Evolutionary conservation across 1,140 invertebrate species (phyloP).

Genomic region (Nephotettix cincticeps): DNA sequence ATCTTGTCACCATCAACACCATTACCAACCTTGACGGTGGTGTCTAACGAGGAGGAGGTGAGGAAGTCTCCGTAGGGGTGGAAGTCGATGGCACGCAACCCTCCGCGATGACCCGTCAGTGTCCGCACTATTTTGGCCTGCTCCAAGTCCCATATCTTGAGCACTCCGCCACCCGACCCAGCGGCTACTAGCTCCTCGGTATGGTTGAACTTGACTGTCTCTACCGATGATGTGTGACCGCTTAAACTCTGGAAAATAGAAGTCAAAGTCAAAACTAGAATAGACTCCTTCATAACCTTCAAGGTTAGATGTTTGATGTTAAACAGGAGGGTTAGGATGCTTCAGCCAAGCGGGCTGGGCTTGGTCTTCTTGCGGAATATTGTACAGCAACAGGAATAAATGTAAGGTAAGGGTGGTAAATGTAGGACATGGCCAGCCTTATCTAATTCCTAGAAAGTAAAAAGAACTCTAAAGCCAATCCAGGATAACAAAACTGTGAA

Average conservation of each 20-base stretch:
- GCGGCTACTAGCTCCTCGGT: slow-evolving; percentile 95
- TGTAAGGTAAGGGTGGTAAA: too few species aligned
- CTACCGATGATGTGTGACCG: slow-evolving; percentile 89
- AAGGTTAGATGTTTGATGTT: too few species aligned
- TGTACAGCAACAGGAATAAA: too few species aligned
- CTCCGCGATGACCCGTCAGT: slow-evolving; percentile 89
- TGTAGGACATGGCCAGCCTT: too few species aligned
- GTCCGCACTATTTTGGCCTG: slow-evolving; percentile 88
- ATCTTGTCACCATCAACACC: too few species aligned
- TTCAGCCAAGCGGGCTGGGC: too few species aligned
- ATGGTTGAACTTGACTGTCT: slow-evolving; percentile 92
- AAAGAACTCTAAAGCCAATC: too few species aligned
- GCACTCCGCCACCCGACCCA: slow-evolving; percentile 87
- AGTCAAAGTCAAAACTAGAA: slow-evolving; percentile 13
- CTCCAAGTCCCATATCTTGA: slow-evolving; percentile 97
- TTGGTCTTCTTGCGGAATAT: too few species aligned
- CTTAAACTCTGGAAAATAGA: slow-evolving; percentile 72
- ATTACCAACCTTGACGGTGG: slow-evolving; percentile 82
- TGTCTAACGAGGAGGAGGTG: slow-evolving; percentile 90
- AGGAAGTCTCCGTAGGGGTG: slow-evolving; percentile 95
- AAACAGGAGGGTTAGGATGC: too few species aligned
- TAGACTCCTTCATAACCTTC: too few species aligned
- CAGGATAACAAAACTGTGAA: too few species aligned
- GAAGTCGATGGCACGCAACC: slow-evolving; percentile 90
- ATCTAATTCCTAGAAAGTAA: too few species aligned